Base-by-base conservation (phyloP, 2,797 vertebrate genomes). In the Catostomus latipinnis region DNA sequence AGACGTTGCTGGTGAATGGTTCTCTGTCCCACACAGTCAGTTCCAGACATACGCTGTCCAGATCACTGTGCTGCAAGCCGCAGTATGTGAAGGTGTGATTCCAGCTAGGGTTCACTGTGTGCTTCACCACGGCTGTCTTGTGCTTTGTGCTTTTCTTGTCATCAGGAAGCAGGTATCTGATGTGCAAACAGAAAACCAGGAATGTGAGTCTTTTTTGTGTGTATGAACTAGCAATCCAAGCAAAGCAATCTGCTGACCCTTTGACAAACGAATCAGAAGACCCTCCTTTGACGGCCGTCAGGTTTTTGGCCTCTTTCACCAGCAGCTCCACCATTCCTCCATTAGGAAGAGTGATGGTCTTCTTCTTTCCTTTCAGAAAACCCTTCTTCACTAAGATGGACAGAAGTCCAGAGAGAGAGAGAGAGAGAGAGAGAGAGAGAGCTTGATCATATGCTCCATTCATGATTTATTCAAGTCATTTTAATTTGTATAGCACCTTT, bases 221-320 rank as follows among this genome's bases (percentile, higher is more conserved):
- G n/a, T 70, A 12, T 68, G n/a, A 11, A 50, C 45, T 6, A 58
- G 61, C 6, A 8, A 82, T 22, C 6, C 62, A 6, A n/a, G 14
- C 9, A 56, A 54, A 14, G 22, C 5, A 58, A 34, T 79, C 22
- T 56, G 7, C 92, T 87, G 89, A 98, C 98, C 98, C 97, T 94
- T 99, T 99, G 48, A 99, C 98, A n/a, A 99, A 99, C n/a, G 96
- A 94, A 87, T 99, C 97, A 8, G 97, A 98, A 11, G 95, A 96
- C 81, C 97, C 96, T 56, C 96, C 96, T 90, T 98, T 99, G 78
- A 97, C 96, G 0, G 96, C 96, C 1, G 96, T 98, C 72, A 99
- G 92, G 88, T 99, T 99, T 90, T 97, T 98, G 83, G 97, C 98
- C 90, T 97, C 96, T 91, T 98, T 99, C 83, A 99, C 94, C 72